Percentiles rank a stretch among this genome's conserved stretches.
phyloP scores from a whole-genome alignment of 2,797 vertebrate species.

The Coilia nasus region DNA sequence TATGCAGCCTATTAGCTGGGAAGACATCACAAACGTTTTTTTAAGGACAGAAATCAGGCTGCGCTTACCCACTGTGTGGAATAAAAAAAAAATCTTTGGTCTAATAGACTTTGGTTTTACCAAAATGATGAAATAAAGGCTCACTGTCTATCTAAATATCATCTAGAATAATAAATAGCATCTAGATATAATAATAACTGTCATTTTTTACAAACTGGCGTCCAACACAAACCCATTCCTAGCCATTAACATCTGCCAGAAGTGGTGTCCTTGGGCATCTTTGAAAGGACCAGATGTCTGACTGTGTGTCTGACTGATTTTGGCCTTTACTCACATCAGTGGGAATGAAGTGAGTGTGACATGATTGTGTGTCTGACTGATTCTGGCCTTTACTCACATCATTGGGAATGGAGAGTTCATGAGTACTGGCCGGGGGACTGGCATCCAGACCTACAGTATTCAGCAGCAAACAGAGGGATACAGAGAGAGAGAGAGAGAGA shows the following conservation, averaged over 20 bases:
- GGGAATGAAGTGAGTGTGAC: slow-evolving; percentile 83
- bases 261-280: neutral
- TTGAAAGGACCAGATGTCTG: no score
- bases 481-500: neutral
- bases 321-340: slow-evolving; percentile 85
- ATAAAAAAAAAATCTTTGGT: slow-evolving; percentile 11
- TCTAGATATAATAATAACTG: neutral
- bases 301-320: neutral
- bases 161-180: neutral
- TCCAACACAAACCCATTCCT: neutral
- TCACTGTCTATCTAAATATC: neutral
- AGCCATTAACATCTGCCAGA: neutral
- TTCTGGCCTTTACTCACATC: slow-evolving; percentile 86
- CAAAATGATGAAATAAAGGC: neutral
- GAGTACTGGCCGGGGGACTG: slow-evolving; percentile 97
- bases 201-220: neutral
- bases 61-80: neutral
- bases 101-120: neutral
- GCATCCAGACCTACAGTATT: slow-evolving; percentile 91
- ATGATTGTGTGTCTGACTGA: neutral
- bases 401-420: slow-evolving; percentile 99
- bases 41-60: slow-evolving; percentile 46
- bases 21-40: slow-evolving; percentile 64
- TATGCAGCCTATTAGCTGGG: slow-evolving; percentile 97
- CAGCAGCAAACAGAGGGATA: slow-evolving; percentile 55